phyloP scores from a whole-genome alignment of 2,797 vertebrate genomes.

The Sebastolobus alascanus region DNA sequence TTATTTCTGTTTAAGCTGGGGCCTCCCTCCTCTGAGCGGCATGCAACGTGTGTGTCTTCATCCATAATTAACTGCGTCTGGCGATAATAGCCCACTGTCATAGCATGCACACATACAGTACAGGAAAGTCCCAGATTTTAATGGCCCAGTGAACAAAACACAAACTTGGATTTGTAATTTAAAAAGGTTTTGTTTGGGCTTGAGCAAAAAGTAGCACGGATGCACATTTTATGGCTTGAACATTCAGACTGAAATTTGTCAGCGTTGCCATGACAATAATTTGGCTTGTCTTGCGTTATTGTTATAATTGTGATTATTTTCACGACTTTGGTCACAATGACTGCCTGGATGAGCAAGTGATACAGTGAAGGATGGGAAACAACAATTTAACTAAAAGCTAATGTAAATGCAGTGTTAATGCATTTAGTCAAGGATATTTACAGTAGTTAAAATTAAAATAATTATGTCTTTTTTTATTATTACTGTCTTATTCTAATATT shows the following conservation, averaged over 20 bases:
- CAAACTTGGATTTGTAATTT: constrained; percentile 3
- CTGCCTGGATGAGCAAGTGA: background rate
- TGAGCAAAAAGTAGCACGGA: background rate
- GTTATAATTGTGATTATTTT: background rate
- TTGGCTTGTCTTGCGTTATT: background rate
- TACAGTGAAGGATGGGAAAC: background rate
- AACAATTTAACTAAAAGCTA: background rate
- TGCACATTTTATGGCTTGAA: background rate
- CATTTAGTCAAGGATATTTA: background rate
- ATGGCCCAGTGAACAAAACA: background rate
- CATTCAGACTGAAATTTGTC: background rate
- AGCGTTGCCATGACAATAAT: background rate
- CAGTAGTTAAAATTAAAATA: too few relatives aligned
- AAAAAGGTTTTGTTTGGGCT: background rate
- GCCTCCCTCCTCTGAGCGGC: constrained; percentile 12
- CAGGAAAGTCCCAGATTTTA: background rate
- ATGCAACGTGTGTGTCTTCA: constrained; percentile 4
- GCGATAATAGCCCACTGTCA: constrained; percentile 15
- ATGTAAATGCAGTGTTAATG: background rate
- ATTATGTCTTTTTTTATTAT: background rate
- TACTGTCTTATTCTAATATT: background rate
- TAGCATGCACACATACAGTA: background rate
- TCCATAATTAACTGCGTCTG: constrained; percentile 23
- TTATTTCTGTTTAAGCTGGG: constrained; percentile 26
- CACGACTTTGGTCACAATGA: background rate